Evolutionary conservation across 1,140 invertebrate species (phyloP), one percentile per base, ranked within the genome.

Genomic region (Diuraphis noxia): DNA sequence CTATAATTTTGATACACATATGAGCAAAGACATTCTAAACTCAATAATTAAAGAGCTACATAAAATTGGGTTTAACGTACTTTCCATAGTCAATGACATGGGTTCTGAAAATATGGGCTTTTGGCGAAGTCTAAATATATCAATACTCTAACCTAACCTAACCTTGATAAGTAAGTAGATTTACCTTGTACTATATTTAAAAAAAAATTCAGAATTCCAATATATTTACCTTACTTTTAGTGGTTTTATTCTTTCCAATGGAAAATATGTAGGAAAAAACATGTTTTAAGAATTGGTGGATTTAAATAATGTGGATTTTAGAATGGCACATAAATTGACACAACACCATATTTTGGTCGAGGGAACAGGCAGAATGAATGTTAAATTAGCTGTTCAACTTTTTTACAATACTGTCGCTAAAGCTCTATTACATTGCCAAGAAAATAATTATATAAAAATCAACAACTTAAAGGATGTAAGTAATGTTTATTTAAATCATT

Each of bases 101-200:
- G 91, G 91, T 34, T 40, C 77, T 38, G 46, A 34, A 52, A 92
- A 92, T 92, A 25, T 52, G 38, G 91, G 82, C 9, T 41, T 92
- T 56, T 92, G 81, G 81, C n/a, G 34, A 36, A 87, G 19, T 23
- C n/a, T 38, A 49, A 82, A 52, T 30, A 82, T 63, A 41, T 43
- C 38, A 34, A 43, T 36, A n/a, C n/a, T n/a, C n/a, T 13, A 72
- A n/a, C n/a, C n/a, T n/a, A n/a, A n/a, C n/a, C 9, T 30, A 82
- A 72, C 2, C 63, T 34, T 72, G 63, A 72, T 72, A 30, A 72
- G 63, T 34, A 72, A 72, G 63, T 63, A 63, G 56, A 72, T 72
- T 72, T n/a, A n/a, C 2, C 19, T 13, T 72, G 8, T 72, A 72
- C 10, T n/a, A 72, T 13, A 72, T 72, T 8, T n/a, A 72, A 34